phyloP scores from a whole-genome alignment of 2,113 vertebrate species.

The Ahaetulla prasina region DNA sequence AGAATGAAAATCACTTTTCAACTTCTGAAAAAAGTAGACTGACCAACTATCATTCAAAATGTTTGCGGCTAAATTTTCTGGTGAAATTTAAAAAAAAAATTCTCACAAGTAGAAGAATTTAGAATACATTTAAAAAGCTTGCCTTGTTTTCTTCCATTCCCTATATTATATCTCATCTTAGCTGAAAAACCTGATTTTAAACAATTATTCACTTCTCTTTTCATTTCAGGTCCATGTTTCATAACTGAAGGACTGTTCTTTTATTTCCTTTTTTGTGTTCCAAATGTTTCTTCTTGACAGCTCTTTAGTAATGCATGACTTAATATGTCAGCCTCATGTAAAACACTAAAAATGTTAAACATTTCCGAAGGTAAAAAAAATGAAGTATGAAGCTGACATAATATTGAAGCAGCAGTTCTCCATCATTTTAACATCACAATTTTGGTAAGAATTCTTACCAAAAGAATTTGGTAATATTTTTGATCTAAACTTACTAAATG shows the following conservation, averaged over 20 bases:
- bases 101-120: background rate
- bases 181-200: slow-evolving; percentile 1
- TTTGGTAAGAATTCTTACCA: background rate
- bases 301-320: slow-evolving; percentile 14
- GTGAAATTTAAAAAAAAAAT: background rate
- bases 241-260: background rate
- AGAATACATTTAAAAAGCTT: background rate
- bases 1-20: background rate
- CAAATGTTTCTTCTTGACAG: slow-evolving; percentile 2
- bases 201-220: background rate
- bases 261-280: slow-evolving; percentile 1
- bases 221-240: background rate
- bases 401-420: background rate
- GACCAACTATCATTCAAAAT: background rate
- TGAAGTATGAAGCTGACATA: background rate
- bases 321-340: slow-evolving; percentile 8
- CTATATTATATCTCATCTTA: background rate
- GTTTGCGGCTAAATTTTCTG: background rate
- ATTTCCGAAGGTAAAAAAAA: background rate
- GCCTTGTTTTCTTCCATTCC: background rate
- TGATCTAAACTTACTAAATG: slow-evolving; percentile 5
- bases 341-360: slow-evolving; percentile 28
- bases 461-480: background rate
- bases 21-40: background rate
- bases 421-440: background rate